A percentile compares a stretch with the other conserved stretches of the same genome.
Conservation (phyloP, 2,888 invertebrate genomes). For the Gymnosoma rotundatum region DNA sequence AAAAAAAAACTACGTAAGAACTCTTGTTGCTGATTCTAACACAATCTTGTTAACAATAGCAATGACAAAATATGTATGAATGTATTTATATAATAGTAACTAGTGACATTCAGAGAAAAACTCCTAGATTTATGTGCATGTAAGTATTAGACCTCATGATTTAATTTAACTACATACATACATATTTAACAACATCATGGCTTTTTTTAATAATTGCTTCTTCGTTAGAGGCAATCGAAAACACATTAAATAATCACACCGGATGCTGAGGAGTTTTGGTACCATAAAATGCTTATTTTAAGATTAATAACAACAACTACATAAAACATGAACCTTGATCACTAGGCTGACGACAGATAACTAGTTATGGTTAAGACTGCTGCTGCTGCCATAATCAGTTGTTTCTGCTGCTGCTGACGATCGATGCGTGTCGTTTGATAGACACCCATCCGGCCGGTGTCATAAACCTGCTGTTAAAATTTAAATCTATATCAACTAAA, state of each 20-base stretch:
- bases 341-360: constrained; percentile 40
- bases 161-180: constrained; percentile 48
- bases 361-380: constrained; percentile 38
- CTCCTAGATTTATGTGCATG: constrained; percentile 7
- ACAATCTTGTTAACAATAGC: too few relatives aligned
- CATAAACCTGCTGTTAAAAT: constrained; percentile 69
- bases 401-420: constrained; percentile 44
- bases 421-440: constrained; percentile 69
- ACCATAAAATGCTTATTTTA: constrained; percentile 62
- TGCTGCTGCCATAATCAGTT: constrained; percentile 17
- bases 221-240: constrained; percentile 61
- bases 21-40: too few relatives aligned
- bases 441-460: constrained; percentile 68
- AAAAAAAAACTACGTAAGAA: too few relatives aligned
- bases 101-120: constrained; percentile 39
- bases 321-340: constrained; percentile 47
- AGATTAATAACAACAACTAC: constrained; percentile 59
- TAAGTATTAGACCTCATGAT: constrained; percentile 29
- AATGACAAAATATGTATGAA: too few relatives aligned
- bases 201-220: constrained; percentile 52
- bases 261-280: constrained; percentile 63
- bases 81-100: not conserved
- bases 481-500: constrained; percentile 53
- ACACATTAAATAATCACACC: constrained; percentile 66
- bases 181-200: constrained; percentile 36